Evolutionary conservation across 2,113 vertebrate species (phyloP).

Genomic region (Phrynosoma blainvillii): DNA sequence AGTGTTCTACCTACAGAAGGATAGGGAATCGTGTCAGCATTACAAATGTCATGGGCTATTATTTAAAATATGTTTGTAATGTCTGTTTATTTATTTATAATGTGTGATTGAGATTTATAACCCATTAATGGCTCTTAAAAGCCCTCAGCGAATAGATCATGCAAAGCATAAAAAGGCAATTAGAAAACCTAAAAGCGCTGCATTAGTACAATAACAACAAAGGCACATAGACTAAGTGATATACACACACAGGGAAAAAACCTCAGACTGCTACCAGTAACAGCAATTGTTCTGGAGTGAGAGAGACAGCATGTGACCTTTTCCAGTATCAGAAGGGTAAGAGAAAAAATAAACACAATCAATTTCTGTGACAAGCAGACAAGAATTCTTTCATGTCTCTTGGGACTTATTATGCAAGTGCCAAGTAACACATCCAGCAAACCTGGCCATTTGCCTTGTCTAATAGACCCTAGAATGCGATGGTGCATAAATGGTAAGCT

Average conservation of each 20-base stretch:
- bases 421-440: not conserved
- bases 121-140: not conserved
- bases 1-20: not conserved
- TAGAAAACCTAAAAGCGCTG: not conserved
- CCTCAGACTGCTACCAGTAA: not conserved
- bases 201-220: not conserved
- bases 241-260: not conserved
- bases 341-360: not conserved
- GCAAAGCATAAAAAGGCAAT: not conserved
- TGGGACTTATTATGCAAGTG: no score
- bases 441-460: not conserved
- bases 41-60: not conserved
- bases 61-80: not conserved
- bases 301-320: not conserved
- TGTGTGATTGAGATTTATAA: not conserved
- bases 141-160: not conserved
- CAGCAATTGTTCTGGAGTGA: not conserved
- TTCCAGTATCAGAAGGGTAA: not conserved
- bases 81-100: not conserved
- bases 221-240: not conserved
- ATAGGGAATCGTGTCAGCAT: not conserved
- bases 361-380: not conserved
- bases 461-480: not conserved
- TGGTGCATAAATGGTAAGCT: not conserved
- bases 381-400: no score